These are phyloP conservation scores for Sebastes steindachneri DNA, from an alignment of 2,797 vertebrate species.

Conservation along the genomic window DNA sequence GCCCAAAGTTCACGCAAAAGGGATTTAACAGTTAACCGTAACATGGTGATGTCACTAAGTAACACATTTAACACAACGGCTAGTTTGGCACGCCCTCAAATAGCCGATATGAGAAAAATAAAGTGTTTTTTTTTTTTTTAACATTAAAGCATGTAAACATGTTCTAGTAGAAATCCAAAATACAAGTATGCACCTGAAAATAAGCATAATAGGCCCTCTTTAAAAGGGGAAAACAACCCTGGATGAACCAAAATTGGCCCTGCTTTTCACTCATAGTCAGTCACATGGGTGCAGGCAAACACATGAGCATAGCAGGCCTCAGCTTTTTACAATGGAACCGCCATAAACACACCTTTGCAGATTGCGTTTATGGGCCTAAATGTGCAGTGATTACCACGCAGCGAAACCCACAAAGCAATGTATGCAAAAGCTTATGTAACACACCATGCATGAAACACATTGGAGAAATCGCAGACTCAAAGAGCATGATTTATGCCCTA, in stretches of 20 bases:
- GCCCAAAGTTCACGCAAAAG: no score
- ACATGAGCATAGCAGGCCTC: not conserved
- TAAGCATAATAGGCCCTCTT: not conserved
- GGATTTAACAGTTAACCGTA: no score
- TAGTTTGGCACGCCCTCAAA: no score
- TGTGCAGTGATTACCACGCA: conserved; percentile 8
- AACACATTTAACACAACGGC: no score
- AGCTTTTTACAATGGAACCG: conserved; percentile 4
- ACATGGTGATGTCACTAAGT: no score
- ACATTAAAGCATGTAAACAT: no score
- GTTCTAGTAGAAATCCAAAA: no score
- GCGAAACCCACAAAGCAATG: conserved; percentile 2
- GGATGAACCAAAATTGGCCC: conserved; percentile 1
- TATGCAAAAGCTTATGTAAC: conserved; percentile 17
- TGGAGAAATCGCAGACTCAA: conserved; percentile 9
- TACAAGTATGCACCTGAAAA: no score
- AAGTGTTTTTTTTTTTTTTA: no score
- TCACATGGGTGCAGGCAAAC: conserved; percentile 13
- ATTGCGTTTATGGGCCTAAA: conserved; percentile 15
- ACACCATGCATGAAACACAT: conserved; percentile 15
- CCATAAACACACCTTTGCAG: conserved; percentile 32
- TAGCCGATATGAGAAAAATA: no score
- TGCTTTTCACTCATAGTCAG: conserved; percentile 12
- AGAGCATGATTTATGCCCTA: conserved; percentile 27
- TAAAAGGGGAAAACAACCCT: conserved; percentile 46